Percentiles rank a stretch among this genome's conserved stretches.
phyloP scores from a whole-genome alignment of 2,113 vertebrate species.

The Microcebus murinus region DNA sequence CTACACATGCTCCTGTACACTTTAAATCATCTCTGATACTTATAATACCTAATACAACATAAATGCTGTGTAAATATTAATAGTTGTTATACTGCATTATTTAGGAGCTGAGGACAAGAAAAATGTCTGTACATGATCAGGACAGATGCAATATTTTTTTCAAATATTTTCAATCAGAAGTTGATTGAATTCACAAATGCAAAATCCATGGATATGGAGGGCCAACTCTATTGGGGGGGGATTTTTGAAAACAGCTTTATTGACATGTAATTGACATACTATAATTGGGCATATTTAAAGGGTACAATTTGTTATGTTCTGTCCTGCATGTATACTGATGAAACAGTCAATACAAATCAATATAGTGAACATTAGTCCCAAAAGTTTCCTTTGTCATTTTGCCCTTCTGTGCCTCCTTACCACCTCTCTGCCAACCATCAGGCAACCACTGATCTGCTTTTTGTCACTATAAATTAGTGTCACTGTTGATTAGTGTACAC shows the following conservation, averaged over 20 bases:
- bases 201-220: neutral
- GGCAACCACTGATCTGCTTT: neutral
- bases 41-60: neutral
- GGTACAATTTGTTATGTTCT: neutral
- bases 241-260: neutral
- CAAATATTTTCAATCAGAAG: neutral
- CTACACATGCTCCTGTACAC: neutral
- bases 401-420: neutral
- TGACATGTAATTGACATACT: neutral
- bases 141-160: neutral
- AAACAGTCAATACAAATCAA: too few relatives aligned
- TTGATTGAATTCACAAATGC: neutral
- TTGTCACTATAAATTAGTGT: neutral
- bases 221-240: neutral
- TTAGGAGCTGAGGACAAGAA: neutral
- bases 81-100: neutral
- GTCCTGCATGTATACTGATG: fast-evolving
- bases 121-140: neutral
- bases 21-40: neutral
- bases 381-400: neutral
- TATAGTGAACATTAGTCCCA: neutral
- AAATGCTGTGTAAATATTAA: neutral
- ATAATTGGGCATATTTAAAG: neutral
- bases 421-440: neutral
- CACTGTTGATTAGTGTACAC: neutral